Evolutionary conservation across 2,797 vertebrate genomes (phyloP).

Genomic region (Mareca strepera): DNA sequence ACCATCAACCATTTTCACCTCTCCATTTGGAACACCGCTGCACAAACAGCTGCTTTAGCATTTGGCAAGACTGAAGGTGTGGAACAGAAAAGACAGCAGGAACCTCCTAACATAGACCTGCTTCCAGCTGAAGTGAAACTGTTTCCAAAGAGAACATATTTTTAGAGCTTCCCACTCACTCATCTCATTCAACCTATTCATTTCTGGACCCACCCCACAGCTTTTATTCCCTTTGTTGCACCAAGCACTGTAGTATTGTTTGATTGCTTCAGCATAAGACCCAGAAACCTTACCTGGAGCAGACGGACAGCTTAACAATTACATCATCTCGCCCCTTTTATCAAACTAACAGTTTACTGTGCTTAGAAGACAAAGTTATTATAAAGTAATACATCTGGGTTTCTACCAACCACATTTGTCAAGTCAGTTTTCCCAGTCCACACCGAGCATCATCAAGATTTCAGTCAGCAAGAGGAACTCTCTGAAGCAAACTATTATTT

Average conservation of each 20-base stretch:
- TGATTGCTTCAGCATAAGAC: background rate
- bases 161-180: background rate
- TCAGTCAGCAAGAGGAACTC: background rate
- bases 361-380: background rate
- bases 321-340: background rate
- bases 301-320: background rate
- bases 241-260: background rate
- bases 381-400: background rate
- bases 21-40: background rate
- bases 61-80: background rate
- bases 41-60: background rate
- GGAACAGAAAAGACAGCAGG: background rate
- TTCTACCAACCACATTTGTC: background rate
- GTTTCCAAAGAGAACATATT: background rate
- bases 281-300: background rate
- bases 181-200: background rate
- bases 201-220: background rate
- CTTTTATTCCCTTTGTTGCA: background rate
- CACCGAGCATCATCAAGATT: background rate
- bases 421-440: background rate
- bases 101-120: background rate
- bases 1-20: background rate
- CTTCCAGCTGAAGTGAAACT: background rate
- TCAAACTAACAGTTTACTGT: background rate
- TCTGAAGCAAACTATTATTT: background rate